Conservation (phyloP, 2,888 invertebrate genomes). For the Lucinisca nassula region DNA sequence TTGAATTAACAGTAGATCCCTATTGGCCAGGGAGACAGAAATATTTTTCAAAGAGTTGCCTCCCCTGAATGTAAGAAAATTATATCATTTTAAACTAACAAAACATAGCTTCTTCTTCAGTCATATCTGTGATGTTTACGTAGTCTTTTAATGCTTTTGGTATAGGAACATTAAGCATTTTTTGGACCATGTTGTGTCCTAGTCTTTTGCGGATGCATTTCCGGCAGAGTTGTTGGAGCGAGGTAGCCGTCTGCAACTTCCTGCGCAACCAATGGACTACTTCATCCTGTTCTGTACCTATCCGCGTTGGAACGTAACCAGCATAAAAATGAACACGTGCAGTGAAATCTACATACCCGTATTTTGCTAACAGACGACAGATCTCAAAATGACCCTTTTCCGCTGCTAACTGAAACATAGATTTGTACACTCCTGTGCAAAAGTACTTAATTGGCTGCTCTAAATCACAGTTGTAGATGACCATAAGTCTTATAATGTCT, state of each 20-base stretch:
- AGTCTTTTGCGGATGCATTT: slow-evolving; percentile 85
- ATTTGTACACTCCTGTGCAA: slow-evolving; percentile 85
- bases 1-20: no score
- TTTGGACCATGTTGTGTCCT: slow-evolving; percentile 84
- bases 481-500: slow-evolving; percentile 86
- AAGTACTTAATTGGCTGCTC: slow-evolving; percentile 87
- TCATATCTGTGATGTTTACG: slow-evolving; percentile 84
- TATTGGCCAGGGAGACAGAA: no score
- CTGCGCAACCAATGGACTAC: slow-evolving; percentile 81
- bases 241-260: slow-evolving; percentile 84
- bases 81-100: neutral
- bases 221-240: slow-evolving; percentile 85
- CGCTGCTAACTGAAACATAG: slow-evolving; percentile 85
- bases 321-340: slow-evolving; percentile 82
- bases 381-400: slow-evolving; percentile 86
- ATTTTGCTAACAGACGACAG: slow-evolving; percentile 84
- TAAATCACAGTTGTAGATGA: slow-evolving; percentile 86
- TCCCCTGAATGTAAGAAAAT: neutral
- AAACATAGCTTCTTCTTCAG: slow-evolving; percentile 64
- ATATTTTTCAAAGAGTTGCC: no score
- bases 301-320: slow-evolving; percentile 81
- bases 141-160: slow-evolving; percentile 86
- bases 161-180: slow-evolving; percentile 83
- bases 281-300: slow-evolving; percentile 81
- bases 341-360: slow-evolving; percentile 84